Base-by-base conservation (phyloP, 2,888 invertebrate species). In the Polydrusus cervinus region DNA sequence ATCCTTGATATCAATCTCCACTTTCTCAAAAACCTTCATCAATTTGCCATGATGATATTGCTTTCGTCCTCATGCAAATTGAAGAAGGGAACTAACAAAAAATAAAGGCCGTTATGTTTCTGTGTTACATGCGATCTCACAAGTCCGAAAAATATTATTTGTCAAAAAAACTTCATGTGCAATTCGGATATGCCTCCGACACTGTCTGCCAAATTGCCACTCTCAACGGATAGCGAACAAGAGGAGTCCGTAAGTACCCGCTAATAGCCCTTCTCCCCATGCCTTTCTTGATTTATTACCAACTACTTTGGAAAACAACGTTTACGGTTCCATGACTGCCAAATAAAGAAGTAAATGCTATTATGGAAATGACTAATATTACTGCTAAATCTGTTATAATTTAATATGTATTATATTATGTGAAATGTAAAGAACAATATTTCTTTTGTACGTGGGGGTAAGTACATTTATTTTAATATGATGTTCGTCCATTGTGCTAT, bases 251-350 rank as follows among this genome's bases (percentile, higher is more conserved):
- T 85, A 86, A 87, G 87, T 86, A 87, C 85, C 86, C 86, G 86
- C 86, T 87, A 87, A 87, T 87, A 86, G 86, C 85, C 83, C 84
- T 83, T 84, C 85, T 84, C 86, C 85, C 86, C 51, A 73, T 84
- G 83, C 74, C 78, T 78, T 72, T 81, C 75, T 79, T 82, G 83
- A 84, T 84, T 83, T 84, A 84, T 84, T 81, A 79, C 81, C 79
- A 80, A 80, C 82, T 80, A 81, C 81, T 81, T 79, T 79, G 79
- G 79, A 81, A 83, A 82, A 81, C 81, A 83, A 83, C 83, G 83
- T 83, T 84, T 82, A 81, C 83, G 83, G 81, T 81, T 79, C 81
- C 81, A 79, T 83, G 83, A 80, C 79, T 79, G 78, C 79, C 79
- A 79, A 79, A 80, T 79, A 80, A 81, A 79, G 76, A 76, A 78